Percentiles rank a stretch among this genome's conserved stretches.
phyloP scores from a whole-genome alignment of 2,113 vertebrate genomes.

The Carassius auratus region DNA sequence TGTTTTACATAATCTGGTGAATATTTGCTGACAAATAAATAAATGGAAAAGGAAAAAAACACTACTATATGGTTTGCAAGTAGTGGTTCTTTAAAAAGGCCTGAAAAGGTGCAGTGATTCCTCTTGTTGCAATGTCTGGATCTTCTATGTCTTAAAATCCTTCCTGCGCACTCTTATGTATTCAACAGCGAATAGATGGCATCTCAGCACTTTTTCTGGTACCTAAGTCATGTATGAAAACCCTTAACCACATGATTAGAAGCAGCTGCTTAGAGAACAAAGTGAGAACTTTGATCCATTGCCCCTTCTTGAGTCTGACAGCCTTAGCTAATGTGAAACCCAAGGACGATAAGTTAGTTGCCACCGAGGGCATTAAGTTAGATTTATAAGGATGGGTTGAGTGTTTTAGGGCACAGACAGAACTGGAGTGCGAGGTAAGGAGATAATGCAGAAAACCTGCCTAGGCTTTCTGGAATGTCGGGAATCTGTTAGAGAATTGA shows the following conservation, averaged over 20 bases:
- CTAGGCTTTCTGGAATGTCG: constrained; percentile 65
- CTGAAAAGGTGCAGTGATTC: not conserved
- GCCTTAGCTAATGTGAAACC: not conserved
- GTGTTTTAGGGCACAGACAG: constrained; percentile 46
- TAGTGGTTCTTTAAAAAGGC: not conserved
- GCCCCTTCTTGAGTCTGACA: not conserved
- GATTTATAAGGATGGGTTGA: constrained; percentile 37
- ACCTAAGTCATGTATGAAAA: not conserved
- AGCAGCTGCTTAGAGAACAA: not conserved
- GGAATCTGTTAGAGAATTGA: constrained; percentile 66
- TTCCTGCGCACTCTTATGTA: not conserved
- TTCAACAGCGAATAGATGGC: not conserved
- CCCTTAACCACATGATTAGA: not conserved
- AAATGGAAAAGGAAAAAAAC: no score
- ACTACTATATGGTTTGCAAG: not conserved
- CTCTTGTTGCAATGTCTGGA: not conserved
- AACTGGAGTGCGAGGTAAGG: constrained; percentile 39
- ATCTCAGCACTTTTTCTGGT: not conserved
- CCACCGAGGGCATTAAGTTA: not conserved
- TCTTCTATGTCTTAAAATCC: not conserved
- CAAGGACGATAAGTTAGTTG: constrained; percentile 6
- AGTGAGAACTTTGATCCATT: constrained; percentile 24
- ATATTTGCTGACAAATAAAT: not conserved
- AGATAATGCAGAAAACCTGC: constrained; percentile 69
- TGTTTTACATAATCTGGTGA: no score